Evolutionary conservation across 1,140 invertebrate genomes (phyloP).

Genomic region (Diprion similis): DNA sequence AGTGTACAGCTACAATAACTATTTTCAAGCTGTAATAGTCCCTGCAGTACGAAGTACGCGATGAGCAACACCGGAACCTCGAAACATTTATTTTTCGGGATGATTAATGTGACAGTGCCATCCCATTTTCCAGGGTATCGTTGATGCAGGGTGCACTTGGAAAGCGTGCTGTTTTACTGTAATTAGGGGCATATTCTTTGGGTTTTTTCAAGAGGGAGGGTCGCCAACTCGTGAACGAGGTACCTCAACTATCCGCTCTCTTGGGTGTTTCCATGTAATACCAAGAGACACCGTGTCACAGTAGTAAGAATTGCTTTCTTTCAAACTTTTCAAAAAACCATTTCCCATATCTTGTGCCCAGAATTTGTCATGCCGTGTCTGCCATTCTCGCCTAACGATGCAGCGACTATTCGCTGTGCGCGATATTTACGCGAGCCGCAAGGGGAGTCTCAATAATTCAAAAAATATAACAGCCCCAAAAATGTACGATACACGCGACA

Average conservation of each 20-base stretch:
- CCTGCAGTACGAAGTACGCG: background rate
- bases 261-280: background rate
- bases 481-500: background rate
- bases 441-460: background rate
- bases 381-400: background rate
- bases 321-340: background rate
- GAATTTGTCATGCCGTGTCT: background rate
- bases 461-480: constrained; percentile 2
- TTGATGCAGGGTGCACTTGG: constrained; percentile 47
- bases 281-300: background rate
- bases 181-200: constrained; percentile 55
- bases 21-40: background rate
- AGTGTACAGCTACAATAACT: too few relatives aligned
- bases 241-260: background rate
- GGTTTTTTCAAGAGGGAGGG: constrained; percentile 39
- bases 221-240: background rate
- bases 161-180: constrained; percentile 52
- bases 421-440: too few relatives aligned
- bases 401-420: too few relatives aligned
- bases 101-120: constrained; percentile 47
- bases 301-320: background rate
- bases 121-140: constrained; percentile 35
- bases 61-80: constrained; percentile 35
- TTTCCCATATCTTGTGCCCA: background rate
- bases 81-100: constrained; percentile 53